These are phyloP conservation scores for Bicyclus anynana DNA, from an alignment of 1,140 invertebrate genomes.

Conservation along the genomic window DNA sequence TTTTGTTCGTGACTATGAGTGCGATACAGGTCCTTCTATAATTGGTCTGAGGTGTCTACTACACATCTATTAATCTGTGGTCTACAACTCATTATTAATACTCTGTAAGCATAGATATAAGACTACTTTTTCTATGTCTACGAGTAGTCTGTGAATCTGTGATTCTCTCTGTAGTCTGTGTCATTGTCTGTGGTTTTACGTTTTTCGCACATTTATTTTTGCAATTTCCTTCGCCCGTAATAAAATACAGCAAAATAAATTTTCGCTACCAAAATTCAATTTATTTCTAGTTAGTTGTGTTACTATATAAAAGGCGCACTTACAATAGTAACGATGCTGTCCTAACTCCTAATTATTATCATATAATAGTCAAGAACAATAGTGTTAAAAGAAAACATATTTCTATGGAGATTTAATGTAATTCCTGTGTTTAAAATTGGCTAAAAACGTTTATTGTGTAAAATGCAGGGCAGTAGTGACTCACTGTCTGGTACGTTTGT, in stretches of 20 bases:
- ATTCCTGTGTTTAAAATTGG: slow-evolving; percentile 5
- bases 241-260: not conserved
- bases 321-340: not conserved
- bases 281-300: not conserved
- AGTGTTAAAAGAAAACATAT: slow-evolving; percentile 1
- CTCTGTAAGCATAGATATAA: too few relatives aligned
- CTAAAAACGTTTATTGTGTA: slow-evolving; percentile 15
- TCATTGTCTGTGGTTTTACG: slow-evolving; percentile 18
- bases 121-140: too few relatives aligned
- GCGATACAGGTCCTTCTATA: too few relatives aligned
- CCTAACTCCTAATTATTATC: not conserved
- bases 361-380: not conserved
- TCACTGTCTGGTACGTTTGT: slow-evolving; percentile 52
- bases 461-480: slow-evolving; percentile 66
- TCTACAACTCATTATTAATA: too few relatives aligned
- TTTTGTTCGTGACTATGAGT: too few relatives aligned
- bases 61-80: too few relatives aligned
- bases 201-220: slow-evolving; percentile 23
- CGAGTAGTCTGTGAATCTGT: not conserved
- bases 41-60: too few relatives aligned
- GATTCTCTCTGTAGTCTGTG: slow-evolving; percentile 4
- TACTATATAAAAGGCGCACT: not conserved
- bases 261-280: not conserved
- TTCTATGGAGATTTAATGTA: slow-evolving; percentile 15
- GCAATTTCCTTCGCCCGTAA: not conserved